Conservation (phyloP, 2,113 vertebrate genomes). For the Podarcis cretensis region DNA sequence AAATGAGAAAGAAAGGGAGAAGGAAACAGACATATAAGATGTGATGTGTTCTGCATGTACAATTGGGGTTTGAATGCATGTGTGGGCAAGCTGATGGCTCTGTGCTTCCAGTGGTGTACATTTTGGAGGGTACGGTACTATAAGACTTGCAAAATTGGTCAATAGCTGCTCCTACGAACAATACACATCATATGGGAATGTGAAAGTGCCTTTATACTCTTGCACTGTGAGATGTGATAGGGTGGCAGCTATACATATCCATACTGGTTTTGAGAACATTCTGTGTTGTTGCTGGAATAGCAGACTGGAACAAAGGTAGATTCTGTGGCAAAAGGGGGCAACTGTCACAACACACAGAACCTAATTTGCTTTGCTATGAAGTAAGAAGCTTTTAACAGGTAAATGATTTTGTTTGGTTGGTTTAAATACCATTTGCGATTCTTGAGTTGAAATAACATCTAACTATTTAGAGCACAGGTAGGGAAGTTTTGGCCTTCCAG, state of each 20-base stretch:
- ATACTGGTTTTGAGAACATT: background rate
- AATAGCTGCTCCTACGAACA: background rate
- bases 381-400: background rate
- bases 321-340: background rate
- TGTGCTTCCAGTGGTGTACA: background rate
- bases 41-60: constrained; percentile 10
- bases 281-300: background rate
- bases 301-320: background rate
- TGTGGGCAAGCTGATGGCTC: background rate
- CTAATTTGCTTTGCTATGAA: background rate
- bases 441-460: background rate
- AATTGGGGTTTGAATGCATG: background rate
- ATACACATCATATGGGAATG: background rate
- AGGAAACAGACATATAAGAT: constrained; percentile 8
- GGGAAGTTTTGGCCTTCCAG: no score
- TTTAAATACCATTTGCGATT: background rate
- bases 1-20: constrained; percentile 27
- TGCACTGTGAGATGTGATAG: background rate
- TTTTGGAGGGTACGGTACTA: background rate
- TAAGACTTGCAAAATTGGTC: background rate
- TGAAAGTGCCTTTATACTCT: rapidly evolving
- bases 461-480: background rate
- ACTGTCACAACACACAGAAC: background rate
- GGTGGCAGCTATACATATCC: background rate
- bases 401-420: background rate